A percentile compares a stretch with the other conserved stretches of the same genome.
phyloP scores from a whole-genome alignment of 2,888 invertebrate species.

The Gisinianus flammeolus region DNA sequence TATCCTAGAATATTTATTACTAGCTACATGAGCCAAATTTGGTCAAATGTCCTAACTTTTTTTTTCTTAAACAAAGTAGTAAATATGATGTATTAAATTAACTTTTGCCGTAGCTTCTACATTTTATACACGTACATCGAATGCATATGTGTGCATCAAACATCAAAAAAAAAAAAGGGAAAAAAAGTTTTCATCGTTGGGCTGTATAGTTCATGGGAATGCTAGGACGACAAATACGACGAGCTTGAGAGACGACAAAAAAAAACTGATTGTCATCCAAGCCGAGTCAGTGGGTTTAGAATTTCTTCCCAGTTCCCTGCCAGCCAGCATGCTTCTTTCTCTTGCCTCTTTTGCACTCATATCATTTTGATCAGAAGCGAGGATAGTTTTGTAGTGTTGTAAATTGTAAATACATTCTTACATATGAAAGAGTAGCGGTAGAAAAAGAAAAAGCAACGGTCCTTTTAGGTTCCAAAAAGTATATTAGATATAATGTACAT shows the following conservation, averaged over 20 bases:
- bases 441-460: constrained; percentile 11
- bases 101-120: constrained; percentile 18
- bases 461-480: not conserved
- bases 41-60: constrained; percentile 21
- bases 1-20: not conserved
- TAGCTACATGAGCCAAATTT: constrained; percentile 25
- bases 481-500: not conserved
- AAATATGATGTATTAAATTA: constrained; percentile 31
- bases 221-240: not conserved
- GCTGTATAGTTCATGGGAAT: not conserved
- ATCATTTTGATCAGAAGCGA: constrained; percentile 35
- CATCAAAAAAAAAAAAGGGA: not conserved
- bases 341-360: not conserved
- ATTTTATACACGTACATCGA: not conserved
- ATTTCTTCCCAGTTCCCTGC: constrained; percentile 11
- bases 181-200: not conserved
- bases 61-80: not conserved
- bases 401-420: constrained; percentile 12
- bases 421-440: constrained; percentile 1
- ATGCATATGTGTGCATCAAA: not conserved
- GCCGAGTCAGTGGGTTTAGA: constrained; percentile 15
- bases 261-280: constrained; percentile 33
- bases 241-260: constrained; percentile 9
- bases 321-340: too few species aligned
- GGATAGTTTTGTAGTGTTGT: constrained; percentile 27